Percentiles rank a stretch among this genome's conserved stretches.
Evolutionary conservation across 2,888 invertebrate species (phyloP).

Genomic region (Cyclophora albipunctata): DNA sequence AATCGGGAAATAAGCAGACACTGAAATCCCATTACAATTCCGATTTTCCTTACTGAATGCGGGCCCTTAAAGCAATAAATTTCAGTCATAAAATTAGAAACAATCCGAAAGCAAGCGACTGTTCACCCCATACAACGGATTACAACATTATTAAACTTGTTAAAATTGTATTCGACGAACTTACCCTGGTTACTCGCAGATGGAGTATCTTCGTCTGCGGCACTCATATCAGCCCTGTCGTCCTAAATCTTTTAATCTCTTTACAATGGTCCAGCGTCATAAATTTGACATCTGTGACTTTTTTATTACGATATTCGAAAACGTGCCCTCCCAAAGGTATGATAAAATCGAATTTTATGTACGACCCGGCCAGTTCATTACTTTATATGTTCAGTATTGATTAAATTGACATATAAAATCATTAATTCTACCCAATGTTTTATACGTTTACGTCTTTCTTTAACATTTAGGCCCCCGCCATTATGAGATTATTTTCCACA

Average conservation of each 20-base stretch:
- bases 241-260: slow-evolving; percentile 74
- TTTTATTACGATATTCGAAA: slow-evolving; percentile 74
- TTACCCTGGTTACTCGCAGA: slow-evolving; percentile 29
- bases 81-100: too few species aligned
- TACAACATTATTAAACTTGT: slow-evolving; percentile 46
- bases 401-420: slow-evolving; percentile 43
- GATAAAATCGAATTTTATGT: slow-evolving; percentile 74
- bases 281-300: slow-evolving; percentile 75
- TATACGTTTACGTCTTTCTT: too few species aligned
- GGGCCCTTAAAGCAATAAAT: too few species aligned
- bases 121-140: slow-evolving; percentile 24
- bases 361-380: slow-evolving; percentile 62
- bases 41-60: too few species aligned
- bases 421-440: slow-evolving; percentile 21
- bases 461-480: too few species aligned
- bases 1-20: too few species aligned
- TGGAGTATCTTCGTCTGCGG: slow-evolving; percentile 27
- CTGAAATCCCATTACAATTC: too few species aligned
- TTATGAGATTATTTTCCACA: too few species aligned
- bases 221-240: slow-evolving; percentile 36
- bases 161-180: slow-evolving; percentile 41
- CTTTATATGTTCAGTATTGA: slow-evolving; percentile 61
- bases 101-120: too few species aligned
- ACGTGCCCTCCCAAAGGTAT: slow-evolving; percentile 68
- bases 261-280: slow-evolving; percentile 71